These are phyloP conservation scores for Drosophila longiperda DNA, from an alignment of 2,888 invertebrate genomes.

Conservation along the genomic window DNA sequence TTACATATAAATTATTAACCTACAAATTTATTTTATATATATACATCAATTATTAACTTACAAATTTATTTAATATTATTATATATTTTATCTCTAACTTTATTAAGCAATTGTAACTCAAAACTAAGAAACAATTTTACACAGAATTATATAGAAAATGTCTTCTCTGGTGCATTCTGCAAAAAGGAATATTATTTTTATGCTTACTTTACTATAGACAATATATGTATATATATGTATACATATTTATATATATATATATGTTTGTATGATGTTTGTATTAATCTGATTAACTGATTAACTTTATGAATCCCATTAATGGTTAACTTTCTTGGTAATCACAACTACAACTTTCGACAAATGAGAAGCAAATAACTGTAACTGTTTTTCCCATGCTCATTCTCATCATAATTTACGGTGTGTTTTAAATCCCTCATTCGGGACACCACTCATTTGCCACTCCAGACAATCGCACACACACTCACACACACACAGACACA, in stretches of 20 bases:
- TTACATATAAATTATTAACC: background rate
- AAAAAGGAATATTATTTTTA: background rate
- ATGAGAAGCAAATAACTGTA: background rate
- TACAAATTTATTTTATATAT: background rate
- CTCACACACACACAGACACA: constrained; percentile 30
- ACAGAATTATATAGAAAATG: background rate
- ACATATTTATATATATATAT: background rate
- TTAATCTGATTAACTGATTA: background rate
- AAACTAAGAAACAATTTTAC: background rate
- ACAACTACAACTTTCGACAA: background rate
- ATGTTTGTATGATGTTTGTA: background rate
- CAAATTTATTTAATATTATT: background rate
- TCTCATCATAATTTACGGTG: constrained; percentile 19
- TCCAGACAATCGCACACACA: constrained; percentile 20
- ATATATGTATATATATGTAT: background rate
- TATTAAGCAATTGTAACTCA: background rate
- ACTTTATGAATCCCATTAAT: background rate
- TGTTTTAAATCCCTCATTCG: constrained; percentile 13
- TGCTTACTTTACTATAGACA: background rate
- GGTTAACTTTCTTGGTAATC: background rate
- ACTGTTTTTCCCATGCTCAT: background rate
- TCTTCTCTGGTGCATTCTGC: background rate
- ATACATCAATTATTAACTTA: background rate
- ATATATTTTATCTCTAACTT: background rate
- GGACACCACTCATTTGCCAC: constrained; percentile 24